Evolutionary conservation across 2,888 invertebrate genomes (phyloP), one percentile per base, ranked within the genome.

Genomic region (Eumacrocentrus americanus): DNA sequence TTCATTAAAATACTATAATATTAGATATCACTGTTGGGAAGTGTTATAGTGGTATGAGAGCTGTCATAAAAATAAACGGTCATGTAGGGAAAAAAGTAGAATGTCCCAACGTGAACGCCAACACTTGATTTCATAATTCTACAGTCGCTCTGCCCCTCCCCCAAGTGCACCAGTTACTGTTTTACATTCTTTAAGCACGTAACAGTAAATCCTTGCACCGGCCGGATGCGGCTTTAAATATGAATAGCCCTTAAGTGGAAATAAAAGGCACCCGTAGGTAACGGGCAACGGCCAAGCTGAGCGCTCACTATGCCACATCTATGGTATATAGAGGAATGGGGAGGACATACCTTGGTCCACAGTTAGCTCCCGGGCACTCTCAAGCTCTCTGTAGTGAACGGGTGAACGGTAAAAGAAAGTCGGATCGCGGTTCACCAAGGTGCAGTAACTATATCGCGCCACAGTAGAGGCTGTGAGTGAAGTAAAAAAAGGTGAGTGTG

Each of bases 201-300:
- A 51, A 23, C 63, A 55, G 67, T 69, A 69, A 66, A 70, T 69
- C 65, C 61, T 67, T 63, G 58, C 50, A 55, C 38, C 54, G 51
- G 12, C 51, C 66, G 70, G 67, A 68, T 69, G 67, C 65, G 60
- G 69, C 61, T 72, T 72, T 71, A 74, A 76, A 74, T 72, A 71
- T 71, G 72, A 75, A 76, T 72, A 65, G 67, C 61, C 57, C 62
- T 70, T 73, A 72, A 75, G 72, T 70, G 71, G 68, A 67, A 71
- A 70, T 68, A 72, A 72, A 74, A 72, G 70, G 69, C 60, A 42
- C 47, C 53, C 23, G 60, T 40, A 38, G 57, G 58, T 60, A 63
- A 64, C 37, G 25, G 18, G 46, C 29, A 54, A 54, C 54, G 35
- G 38, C 60, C 48, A 34, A 42, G 57, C 50, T 25, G 18, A 34